Evolutionary conservation across 2,888 invertebrate species (phyloP).

Genomic region (Eurois occulta): DNA sequence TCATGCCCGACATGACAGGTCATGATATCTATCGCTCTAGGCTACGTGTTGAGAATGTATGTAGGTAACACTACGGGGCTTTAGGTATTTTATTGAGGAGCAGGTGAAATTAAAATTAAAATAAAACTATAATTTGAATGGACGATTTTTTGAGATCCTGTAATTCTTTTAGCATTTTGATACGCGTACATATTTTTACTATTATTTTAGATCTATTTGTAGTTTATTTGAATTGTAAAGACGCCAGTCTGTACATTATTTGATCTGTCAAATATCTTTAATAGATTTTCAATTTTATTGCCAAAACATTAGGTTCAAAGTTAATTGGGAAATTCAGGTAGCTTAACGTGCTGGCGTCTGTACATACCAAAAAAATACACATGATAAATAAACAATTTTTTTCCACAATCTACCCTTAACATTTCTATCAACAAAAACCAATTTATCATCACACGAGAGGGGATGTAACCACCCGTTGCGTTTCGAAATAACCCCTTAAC

Average conservation of each 20-base stretch:
- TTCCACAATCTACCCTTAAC: slow-evolving; percentile 51
- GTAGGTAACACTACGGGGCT: background rate
- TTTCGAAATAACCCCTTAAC: slow-evolving; percentile 58
- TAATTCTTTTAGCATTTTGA: too few relatives aligned
- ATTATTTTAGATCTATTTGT: too few relatives aligned
- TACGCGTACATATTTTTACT: too few relatives aligned
- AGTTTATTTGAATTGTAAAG: too few relatives aligned
- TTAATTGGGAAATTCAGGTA: too few relatives aligned
- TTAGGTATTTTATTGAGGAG: background rate
- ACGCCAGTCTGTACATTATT: too few relatives aligned
- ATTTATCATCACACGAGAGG: slow-evolving; percentile 64
- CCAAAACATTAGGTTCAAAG: too few relatives aligned
- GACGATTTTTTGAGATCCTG: too few relatives aligned
- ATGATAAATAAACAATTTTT: slow-evolving; percentile 34
- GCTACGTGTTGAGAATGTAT: slow-evolving; percentile 17
- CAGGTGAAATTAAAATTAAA: background rate
- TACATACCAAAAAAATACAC: slow-evolving; percentile 42
- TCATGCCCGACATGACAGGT: slow-evolving; percentile 46
- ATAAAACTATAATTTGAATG: background rate
- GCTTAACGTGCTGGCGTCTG: too few relatives aligned
- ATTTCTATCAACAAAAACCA: slow-evolving; percentile 65
- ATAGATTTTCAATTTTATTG: too few relatives aligned
- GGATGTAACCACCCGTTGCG: slow-evolving; percentile 56
- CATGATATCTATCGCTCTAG: slow-evolving; percentile 31
- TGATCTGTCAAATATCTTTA: too few relatives aligned